A percentile compares a stretch with the other conserved stretches of the same genome.
phyloP scores from a whole-genome alignment of 2,113 vertebrate genomes.

The Hystrix cristata region DNA sequence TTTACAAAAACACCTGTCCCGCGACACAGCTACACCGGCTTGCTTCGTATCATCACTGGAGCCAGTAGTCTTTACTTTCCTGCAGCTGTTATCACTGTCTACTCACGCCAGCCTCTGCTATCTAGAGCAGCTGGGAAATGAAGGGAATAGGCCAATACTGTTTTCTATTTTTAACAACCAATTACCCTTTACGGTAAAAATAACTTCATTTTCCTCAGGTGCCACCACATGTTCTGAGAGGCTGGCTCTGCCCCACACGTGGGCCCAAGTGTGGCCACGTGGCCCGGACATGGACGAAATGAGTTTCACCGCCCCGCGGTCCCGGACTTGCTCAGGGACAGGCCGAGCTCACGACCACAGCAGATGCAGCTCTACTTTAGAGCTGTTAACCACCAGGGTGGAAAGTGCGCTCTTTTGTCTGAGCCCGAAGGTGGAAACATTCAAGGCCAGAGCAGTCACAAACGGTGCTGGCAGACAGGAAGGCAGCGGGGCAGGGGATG shows the following conservation, averaged over 20 bases:
- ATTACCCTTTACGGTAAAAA: background rate
- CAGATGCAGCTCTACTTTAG: slow-evolving; percentile 15
- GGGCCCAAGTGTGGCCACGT: background rate
- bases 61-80: background rate
- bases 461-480: background rate
- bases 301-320: background rate
- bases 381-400: slow-evolving; percentile 10
- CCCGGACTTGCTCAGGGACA: background rate
- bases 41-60: background rate
- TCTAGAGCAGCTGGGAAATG: background rate
- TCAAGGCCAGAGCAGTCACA: background rate
- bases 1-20: background rate
- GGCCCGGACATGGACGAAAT: background rate
- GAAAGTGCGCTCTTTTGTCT: background rate
- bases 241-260: background rate
- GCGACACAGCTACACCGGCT: background rate
- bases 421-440: background rate
- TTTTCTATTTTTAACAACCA: background rate
- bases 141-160: background rate
- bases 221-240: background rate
- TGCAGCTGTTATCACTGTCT: background rate
- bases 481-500: background rate
- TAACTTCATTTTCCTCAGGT: background rate
- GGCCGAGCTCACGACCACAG: background rate
- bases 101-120: background rate